A percentile compares a stretch with the other conserved stretches of the same genome.
Evolutionary conservation across 2,888 invertebrate genomes (phyloP).

Genomic region (Abrostola tripartita): DNA sequence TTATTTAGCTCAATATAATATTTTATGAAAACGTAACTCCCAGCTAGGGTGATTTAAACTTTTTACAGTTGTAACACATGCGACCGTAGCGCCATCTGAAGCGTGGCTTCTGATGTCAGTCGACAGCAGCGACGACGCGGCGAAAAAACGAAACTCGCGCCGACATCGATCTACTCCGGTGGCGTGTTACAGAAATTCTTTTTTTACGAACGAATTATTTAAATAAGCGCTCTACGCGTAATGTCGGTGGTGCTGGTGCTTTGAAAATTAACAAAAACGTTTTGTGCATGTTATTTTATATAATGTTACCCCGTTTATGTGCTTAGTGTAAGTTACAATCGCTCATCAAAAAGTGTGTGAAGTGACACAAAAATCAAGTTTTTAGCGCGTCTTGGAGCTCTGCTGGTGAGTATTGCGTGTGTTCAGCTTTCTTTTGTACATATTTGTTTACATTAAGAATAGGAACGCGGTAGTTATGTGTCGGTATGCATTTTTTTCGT

Average conservation of each 20-base stretch:
- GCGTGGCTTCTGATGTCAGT: constrained; percentile 54
- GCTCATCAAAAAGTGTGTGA: constrained; percentile 74
- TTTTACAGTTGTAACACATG: constrained; percentile 58
- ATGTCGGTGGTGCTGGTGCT: constrained; percentile 86
- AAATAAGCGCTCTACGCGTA: constrained; percentile 78
- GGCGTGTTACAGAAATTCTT: constrained; percentile 73
- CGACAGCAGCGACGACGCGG: constrained; percentile 71
- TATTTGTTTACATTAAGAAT: constrained; percentile 67
- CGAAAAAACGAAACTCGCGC: constrained; percentile 74
- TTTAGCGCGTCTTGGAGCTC: constrained; percentile 70
- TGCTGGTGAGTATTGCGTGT: constrained; percentile 79
- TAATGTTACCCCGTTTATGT: constrained; percentile 80
- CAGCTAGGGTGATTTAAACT: constrained; percentile 16
- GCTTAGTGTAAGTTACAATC: constrained; percentile 83
- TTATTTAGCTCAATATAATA: neutral
- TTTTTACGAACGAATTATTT: constrained; percentile 80
- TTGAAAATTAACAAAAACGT: constrained; percentile 73
- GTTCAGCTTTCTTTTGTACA: constrained; percentile 65
- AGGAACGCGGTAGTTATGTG: constrained; percentile 56
- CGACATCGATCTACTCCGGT: constrained; percentile 85
- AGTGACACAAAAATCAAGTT: constrained; percentile 75
- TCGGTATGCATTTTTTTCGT: constrained; percentile 58
- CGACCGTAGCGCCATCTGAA: constrained; percentile 70
- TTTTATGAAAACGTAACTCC: neutral
- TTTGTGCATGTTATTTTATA: constrained; percentile 80